phyloP scores from a whole-genome alignment of 2,888 invertebrate genomes.

The Shargacucullia verbasci region DNA sequence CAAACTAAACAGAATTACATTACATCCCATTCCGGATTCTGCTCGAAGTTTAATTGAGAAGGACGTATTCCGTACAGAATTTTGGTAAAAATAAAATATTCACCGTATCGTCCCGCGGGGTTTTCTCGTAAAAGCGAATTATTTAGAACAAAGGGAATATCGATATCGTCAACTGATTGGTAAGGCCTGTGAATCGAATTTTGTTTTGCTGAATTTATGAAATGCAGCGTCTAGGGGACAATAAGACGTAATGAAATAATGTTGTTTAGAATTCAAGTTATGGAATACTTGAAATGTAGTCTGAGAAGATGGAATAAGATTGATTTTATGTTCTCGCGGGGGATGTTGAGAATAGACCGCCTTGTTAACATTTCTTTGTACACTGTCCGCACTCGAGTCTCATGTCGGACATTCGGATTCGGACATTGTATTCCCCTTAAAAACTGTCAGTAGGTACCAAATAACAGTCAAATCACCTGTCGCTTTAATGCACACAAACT shows the following conservation, averaged over 20 bases:
- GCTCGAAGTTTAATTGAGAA: conserved; percentile 56
- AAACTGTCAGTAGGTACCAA: too few relatives aligned
- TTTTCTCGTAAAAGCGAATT: conserved; percentile 58
- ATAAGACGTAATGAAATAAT: conserved; percentile 21
- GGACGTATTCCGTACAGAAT: conserved; percentile 56
- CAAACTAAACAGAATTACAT: conserved; percentile 56
- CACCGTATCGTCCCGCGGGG: conserved; percentile 44
- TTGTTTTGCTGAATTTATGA: conserved; percentile 46
- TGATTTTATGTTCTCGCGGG: not conserved
- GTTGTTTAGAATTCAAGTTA: conserved; percentile 11
- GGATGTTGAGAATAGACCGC: not conserved
- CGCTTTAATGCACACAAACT: too few relatives aligned
- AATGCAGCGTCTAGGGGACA: conserved; percentile 33
- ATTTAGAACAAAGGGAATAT: conserved; percentile 61
- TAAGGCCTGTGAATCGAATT: conserved; percentile 56
- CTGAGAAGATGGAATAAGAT: not conserved
- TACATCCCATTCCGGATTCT: conserved; percentile 46
- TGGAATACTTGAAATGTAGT: not conserved
- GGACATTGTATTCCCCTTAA: too few relatives aligned
- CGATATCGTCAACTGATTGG: conserved; percentile 60
- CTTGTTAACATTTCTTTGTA: too few relatives aligned
- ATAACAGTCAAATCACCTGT: too few relatives aligned
- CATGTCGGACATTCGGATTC: too few relatives aligned
- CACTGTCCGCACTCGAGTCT: too few relatives aligned
- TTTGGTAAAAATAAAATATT: conserved; percentile 60